Percentiles rank a stretch among this genome's conserved stretches.
phyloP scores from a whole-genome alignment of 2,888 invertebrate species.

The Calephelis perditalis region DNA sequence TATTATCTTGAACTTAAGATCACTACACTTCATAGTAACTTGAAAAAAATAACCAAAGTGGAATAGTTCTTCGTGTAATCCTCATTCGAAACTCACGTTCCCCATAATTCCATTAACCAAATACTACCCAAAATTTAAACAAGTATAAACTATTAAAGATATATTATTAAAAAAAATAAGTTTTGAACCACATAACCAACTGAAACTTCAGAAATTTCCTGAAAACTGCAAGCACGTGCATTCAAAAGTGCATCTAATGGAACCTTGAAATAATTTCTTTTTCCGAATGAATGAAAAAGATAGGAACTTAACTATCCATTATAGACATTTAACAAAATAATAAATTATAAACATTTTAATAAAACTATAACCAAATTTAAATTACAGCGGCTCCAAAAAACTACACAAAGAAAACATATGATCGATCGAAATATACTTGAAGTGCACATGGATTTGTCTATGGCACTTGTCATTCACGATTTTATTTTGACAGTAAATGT shows the following conservation, averaged over 20 bases:
- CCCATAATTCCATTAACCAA: not conserved
- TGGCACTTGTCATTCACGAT: slow-evolving; percentile 41
- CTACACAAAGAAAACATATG: slow-evolving; percentile 79
- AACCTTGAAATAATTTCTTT: slow-evolving; percentile 29
- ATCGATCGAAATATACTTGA: slow-evolving; percentile 69
- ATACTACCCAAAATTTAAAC: not conserved
- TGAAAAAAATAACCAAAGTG: slow-evolving; percentile 55
- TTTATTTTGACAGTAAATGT: not conserved
- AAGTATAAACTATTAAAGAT: slow-evolving; percentile 28
- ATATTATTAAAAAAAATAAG: not conserved
- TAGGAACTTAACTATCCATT: not conserved
- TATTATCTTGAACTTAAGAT: slow-evolving; percentile 35
- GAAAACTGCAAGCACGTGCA: slow-evolving; percentile 75
- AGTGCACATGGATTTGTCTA: slow-evolving; percentile 74
- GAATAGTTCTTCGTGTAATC: slow-evolving; percentile 44
- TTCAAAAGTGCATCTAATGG: slow-evolving; percentile 56
- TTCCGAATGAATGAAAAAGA: slow-evolving; percentile 2
- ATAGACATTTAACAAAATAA: not conserved
- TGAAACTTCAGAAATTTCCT: slow-evolving; percentile 56
- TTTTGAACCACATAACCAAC: slow-evolving; percentile 33
- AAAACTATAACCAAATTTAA: slow-evolving; percentile 51
- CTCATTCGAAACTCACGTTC: slow-evolving; percentile 35
- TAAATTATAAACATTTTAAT: not conserved
- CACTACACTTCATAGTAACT: slow-evolving; percentile 42
- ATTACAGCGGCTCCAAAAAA: slow-evolving; percentile 74